A percentile compares a stretch with the other conserved stretches of the same genome.
Evolutionary conservation across 2,113 vertebrate genomes (phyloP).

Genomic region (Charina bottae): DNA sequence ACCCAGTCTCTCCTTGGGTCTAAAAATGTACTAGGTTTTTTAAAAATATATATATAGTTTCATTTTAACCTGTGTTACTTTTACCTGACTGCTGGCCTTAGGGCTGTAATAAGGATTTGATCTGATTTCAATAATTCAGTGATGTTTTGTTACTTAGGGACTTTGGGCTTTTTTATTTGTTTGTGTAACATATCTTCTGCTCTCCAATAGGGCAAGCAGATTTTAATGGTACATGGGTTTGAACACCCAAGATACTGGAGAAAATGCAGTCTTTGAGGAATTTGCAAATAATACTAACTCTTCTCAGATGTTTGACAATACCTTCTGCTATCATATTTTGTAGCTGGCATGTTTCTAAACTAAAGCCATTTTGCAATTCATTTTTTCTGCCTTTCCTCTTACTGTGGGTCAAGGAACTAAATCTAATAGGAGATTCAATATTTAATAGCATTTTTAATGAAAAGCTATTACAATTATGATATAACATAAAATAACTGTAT

Average conservation of each 20-base stretch:
- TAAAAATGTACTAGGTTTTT: neutral
- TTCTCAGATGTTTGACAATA: neutral
- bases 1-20: neutral
- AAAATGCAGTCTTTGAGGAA: slow-evolving; percentile 33
- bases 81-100: neutral
- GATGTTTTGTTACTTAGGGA: neutral
- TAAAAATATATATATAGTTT: neutral
- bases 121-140: slow-evolving; percentile 16
- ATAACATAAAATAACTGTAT: neutral
- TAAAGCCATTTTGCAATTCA: slow-evolving; percentile 14
- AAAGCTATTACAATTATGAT: slow-evolving; percentile 1
- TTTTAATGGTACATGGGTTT: neutral
- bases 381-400: neutral
- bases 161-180: neutral
- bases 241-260: slow-evolving; percentile 13
- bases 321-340: neutral
- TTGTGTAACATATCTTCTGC: slow-evolving; percentile 32
- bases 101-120: neutral
- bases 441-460: neutral
- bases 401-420: neutral
- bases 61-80: neutral
- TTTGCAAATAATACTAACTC: slow-evolving; percentile 11
- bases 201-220: slow-evolving; percentile 21
- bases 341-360: slow-evolving; percentile 5
- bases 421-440: neutral